A percentile compares a stretch with the other conserved stretches of the same genome.
These are phyloP conservation scores for Onchidella celtica DNA, from an alignment of 2,888 invertebrate species.

Conservation along the genomic window DNA sequence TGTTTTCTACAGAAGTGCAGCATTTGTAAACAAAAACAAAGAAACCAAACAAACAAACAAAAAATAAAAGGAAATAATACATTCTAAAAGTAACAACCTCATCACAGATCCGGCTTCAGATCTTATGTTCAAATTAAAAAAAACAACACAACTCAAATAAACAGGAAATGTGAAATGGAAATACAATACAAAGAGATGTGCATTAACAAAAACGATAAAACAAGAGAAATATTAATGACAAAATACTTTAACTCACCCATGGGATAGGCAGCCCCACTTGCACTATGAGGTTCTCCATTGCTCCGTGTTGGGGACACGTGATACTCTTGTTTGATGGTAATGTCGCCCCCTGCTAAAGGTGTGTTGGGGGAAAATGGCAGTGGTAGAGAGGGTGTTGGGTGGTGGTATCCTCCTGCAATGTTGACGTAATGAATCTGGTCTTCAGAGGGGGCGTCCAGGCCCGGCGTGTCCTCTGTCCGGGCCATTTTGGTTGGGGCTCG, in stretches of 20 bases:
- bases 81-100: too few relatives aligned
- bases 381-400: constrained; percentile 5
- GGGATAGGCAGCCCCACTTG: constrained; percentile 38
- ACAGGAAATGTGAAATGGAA: too few relatives aligned
- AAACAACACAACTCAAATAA: too few relatives aligned
- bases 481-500: constrained; percentile 26
- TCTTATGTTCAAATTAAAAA: too few relatives aligned
- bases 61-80: too few relatives aligned
- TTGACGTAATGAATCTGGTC: constrained; percentile 33
- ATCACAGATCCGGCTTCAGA: too few relatives aligned
- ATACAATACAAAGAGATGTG: too few relatives aligned
- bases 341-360: constrained; percentile 19
- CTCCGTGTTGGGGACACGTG: constrained; percentile 36
- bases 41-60: too few relatives aligned
- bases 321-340: constrained; percentile 43
- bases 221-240: too few relatives aligned
- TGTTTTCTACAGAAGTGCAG: too few relatives aligned
- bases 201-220: too few relatives aligned
- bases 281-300: constrained; percentile 32
- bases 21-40: too few relatives aligned
- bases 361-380: constrained; percentile 18
- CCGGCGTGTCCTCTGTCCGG: neutral
- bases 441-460: constrained; percentile 26
- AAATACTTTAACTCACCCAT: constrained; percentile 44
- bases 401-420: constrained; percentile 33